Evolutionary conservation across 1,140 invertebrate genomes (phyloP).

Genomic region (Bombus cullumanus): DNA sequence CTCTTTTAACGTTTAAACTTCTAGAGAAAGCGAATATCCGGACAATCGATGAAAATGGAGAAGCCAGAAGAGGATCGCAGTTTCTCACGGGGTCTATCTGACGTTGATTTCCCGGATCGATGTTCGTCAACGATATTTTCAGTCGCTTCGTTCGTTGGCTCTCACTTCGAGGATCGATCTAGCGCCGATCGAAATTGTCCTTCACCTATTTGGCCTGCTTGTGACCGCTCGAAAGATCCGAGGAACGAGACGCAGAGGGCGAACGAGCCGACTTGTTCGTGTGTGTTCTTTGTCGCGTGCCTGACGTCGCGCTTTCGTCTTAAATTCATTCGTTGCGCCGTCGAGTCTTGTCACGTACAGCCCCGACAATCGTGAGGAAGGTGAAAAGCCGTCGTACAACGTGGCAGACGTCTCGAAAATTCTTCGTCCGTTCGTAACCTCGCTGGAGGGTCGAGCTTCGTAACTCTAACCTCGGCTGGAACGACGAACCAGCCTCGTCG

Average conservation of each 20-base stretch:
- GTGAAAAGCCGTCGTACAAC: constrained; percentile 3
- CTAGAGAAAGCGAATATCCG: neutral
- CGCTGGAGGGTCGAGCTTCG: neutral
- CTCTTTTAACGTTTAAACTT: neutral
- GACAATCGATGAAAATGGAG: neutral
- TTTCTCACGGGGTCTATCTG: constrained; percentile 49
- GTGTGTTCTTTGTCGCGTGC: constrained; percentile 51
- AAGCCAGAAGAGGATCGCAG: neutral
- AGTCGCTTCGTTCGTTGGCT: constrained; percentile 48
- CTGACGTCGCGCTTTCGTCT: constrained; percentile 46
- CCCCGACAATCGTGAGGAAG: neutral
- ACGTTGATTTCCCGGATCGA: constrained; percentile 55
- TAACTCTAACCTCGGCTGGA: neutral
- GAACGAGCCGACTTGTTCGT: constrained; percentile 42
- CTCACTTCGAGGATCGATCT: constrained; percentile 18
- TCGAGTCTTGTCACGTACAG: constrained; percentile 4
- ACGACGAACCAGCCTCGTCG: constrained; percentile 25
- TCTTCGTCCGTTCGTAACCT: neutral
- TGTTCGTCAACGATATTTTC: constrained; percentile 44
- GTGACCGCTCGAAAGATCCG: neutral
- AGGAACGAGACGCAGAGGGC: constrained; percentile 12
- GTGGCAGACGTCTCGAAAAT: constrained; percentile 4
- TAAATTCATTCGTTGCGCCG: constrained; percentile 33
- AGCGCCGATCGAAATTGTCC: neutral
- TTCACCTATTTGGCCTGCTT: neutral